Base-by-base conservation (phyloP, 2,797 vertebrate species). In the Threskiornis aethiopicus region DNA sequence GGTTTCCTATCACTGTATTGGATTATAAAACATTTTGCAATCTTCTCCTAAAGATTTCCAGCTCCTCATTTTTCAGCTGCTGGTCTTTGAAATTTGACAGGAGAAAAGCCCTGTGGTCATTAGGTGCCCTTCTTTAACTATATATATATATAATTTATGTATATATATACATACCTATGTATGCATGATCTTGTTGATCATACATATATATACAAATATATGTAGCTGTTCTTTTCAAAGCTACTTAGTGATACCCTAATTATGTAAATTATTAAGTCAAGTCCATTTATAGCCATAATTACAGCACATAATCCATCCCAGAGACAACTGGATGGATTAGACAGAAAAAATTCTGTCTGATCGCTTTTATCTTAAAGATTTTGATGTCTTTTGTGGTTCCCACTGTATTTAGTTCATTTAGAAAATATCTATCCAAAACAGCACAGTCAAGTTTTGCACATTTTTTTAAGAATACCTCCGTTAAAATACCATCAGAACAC, bases 401-500 rank as follows among this genome's bases (percentile, higher is more conserved):
- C 16, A 41, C n/a, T 83, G 16, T 26, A 51, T 72, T 93, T 69
- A 81, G 17, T 37, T 37, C 9, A 29, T 93, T 83, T 87, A 79
- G 47, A 84, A 95, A 93, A 92, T 29, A 4, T 75, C 62, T 89
- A 52, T 39, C 42, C 41, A 64, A 84, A 93, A 33, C 20, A 82
- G 16, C 44, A 77, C 17, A 35, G 41, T 67, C 35, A 87, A 90
- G 4, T 84, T 77, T 89, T 84, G 47, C 35, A 87, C 29, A 26
- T 87, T 90, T 84, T 87, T 64, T 13, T 47, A 89, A 94, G 13
- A 87, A 76, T 78, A 66, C 73, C 51, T 91, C 37, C 4, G 14
- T 88, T 89, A 95, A 92, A 97, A 95, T 83, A 71, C 52, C 87
- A 69, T 90, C 85, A 75, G 59, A 94, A 79, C 49, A 95, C 58